Evolutionary conservation across 2,113 vertebrate genomes (phyloP), one percentile per base, ranked within the genome.

Genomic region (Taurulus bubalis): DNA sequence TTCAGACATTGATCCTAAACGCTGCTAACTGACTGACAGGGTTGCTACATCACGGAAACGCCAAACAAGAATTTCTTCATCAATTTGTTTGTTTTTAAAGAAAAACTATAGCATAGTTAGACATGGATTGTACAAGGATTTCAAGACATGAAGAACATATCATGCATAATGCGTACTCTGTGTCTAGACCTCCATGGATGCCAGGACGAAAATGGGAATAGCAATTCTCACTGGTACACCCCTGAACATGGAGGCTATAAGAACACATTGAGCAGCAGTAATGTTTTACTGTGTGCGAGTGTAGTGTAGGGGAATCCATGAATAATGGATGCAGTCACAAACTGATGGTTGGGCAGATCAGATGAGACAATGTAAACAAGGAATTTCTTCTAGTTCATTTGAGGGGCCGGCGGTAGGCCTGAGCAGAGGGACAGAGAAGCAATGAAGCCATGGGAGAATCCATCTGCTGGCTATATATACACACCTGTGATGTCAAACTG

Each of bases 401-500:
- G 87, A 87, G 89, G 49, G 85, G 82, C 63, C 70, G 36, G 70
- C 77, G 53, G 62, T 71, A 30, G 85, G 86, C 78, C 85, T 76
- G 16, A 72, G 63, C 86, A 42, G 9, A 66, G 53, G 38, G 49
- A 83, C 22, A 64, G 64, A 74, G 78, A 42, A 14, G 63, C 79
- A 71, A 47, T 66, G 78, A 85, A 80, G 82, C 86, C 91, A 92
- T 78, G 91, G 90, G 93, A 94, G 89, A 94, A 91, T 93, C 93
- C 94, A 93, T 93, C 93, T 93, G 93, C 90, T 69, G 59, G 85
- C 91, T 94, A 91, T 90, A 92, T 91, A 91, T 94, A 93, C 85
- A 90, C 91, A 91, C 89, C 85, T 90, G 88, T 95, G 93, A 95
- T 94, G 94, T 93, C 93, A 94, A 92, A 91, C 84, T 36, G 71